Base-by-base conservation (phyloP, 2,113 vertebrate genomes). In the Neomonachus schauinslandi region DNA sequence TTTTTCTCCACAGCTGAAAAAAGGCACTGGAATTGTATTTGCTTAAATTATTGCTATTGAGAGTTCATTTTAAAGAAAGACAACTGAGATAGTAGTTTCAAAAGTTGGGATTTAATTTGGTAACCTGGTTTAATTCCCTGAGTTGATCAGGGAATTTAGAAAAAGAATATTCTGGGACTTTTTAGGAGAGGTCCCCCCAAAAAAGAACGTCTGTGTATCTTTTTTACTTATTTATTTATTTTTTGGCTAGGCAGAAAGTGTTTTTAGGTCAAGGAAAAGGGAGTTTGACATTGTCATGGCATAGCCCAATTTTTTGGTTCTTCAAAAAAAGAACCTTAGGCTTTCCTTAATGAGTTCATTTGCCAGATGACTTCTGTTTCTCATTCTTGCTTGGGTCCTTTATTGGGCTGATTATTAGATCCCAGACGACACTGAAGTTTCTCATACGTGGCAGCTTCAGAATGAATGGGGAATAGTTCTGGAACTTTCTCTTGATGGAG, bases 61-160 rank as follows among this genome's bases (percentile, higher is more conserved):
- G 72, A 89, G 26, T 95, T 96, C 46, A 77, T 96, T 91, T 96
- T 89, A 89, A 96, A 93, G 72, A 82, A 86, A 85, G 33, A 88
- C n/a, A 87, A 81, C 46, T 81, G 92, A 89, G 33, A 77, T 91
- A 72, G 94, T 61, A 79, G 61, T 89, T 96, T 93, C 26, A 24
- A 83, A 96, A 86, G 61, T 59, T 86, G 57, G 33, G 22, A 83
- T 89, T 96, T 95, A 87, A 93, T 93, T 87, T 93, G 57, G 67
- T 95, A 93, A 33, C 67, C 87, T 76, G 63, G 79, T 51, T 90
- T 85, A 84, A 82, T 82, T 51, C 36, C 18, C 22, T 72, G 77
- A 84, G 39, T 92, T 96, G 79, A 71, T 92, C 39, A 93, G 19
- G 49, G 33, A 93, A 42, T 95, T 92, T 86, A 72, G 18, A 91